Percentiles rank a stretch among this genome's conserved stretches.
These are phyloP conservation scores for Campopleginae sp. DNA, from an alignment of 2,888 invertebrate species.

Conservation along the genomic window DNA sequence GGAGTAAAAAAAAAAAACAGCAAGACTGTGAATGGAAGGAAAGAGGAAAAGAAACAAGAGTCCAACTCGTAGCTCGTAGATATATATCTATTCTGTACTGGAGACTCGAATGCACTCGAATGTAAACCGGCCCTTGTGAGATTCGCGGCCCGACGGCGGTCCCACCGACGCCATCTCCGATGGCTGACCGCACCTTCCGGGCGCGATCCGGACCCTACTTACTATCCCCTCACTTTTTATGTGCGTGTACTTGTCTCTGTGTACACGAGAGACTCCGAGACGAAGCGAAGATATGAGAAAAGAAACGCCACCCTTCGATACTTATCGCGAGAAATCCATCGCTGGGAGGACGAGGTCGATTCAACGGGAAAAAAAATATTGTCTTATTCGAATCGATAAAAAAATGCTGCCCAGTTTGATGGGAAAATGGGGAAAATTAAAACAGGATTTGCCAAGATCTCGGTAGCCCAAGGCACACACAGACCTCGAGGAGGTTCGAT, in stretches of 20 bases:
- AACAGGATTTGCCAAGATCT: neutral
- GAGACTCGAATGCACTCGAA: slow-evolving; percentile 76
- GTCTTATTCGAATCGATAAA: neutral
- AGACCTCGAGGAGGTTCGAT: too few species aligned
- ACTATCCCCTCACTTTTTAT: slow-evolving; percentile 40
- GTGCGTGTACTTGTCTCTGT: neutral
- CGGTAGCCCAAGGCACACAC: too few species aligned
- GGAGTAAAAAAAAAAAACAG: slow-evolving; percentile 44
- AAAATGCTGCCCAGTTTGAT: too few species aligned
- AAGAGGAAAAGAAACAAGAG: slow-evolving; percentile 58
- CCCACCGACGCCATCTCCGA: slow-evolving; percentile 81
- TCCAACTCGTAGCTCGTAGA: slow-evolving; percentile 30
- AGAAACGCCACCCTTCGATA: slow-evolving; percentile 12
- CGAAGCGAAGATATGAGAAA: slow-evolving; percentile 15
- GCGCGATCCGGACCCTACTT: slow-evolving; percentile 74
- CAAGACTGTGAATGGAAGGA: slow-evolving; percentile 27
- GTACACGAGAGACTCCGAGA: neutral
- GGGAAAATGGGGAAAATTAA: neutral
- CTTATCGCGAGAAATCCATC: slow-evolving; percentile 20
- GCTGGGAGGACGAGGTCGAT: neutral
- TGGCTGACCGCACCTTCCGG: slow-evolving; percentile 84
- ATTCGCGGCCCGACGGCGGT: slow-evolving; percentile 81
- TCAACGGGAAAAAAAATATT: neutral
- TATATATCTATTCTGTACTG: slow-evolving; percentile 27
- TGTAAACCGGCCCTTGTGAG: slow-evolving; percentile 84